Percentiles rank a stretch among this genome's conserved stretches.
phyloP scores from a whole-genome alignment of 2,888 invertebrate species.

The Hydraecia micacea region DNA sequence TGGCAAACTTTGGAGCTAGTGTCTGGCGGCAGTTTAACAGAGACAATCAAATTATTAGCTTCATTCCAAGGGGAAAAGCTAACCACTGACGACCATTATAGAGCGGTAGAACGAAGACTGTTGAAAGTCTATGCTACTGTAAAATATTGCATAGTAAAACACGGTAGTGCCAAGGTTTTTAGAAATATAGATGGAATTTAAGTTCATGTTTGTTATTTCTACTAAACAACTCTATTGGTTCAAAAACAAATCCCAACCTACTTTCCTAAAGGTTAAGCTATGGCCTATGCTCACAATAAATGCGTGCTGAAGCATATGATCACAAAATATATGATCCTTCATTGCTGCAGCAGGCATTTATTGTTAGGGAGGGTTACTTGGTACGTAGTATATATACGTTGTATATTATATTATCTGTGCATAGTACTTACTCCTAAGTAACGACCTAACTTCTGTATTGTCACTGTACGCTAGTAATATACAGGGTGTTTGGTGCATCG shows the following conservation, averaged over 20 bases:
- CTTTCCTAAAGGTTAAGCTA: not conserved
- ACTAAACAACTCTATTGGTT: not conserved
- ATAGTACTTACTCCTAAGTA: too few species aligned
- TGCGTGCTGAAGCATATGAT: not conserved
- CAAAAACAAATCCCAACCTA: not conserved
- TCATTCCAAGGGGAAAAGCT: conserved; percentile 91
- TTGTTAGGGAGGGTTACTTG: too few species aligned
- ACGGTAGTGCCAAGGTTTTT: conserved; percentile 88
- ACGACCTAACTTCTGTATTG: too few species aligned
- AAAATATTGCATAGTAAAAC: conserved; percentile 92
- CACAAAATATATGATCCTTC: too few species aligned
- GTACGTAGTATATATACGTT: too few species aligned
- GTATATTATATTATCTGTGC: too few species aligned
- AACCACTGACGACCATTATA: conserved; percentile 93
- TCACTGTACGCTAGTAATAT: too few species aligned
- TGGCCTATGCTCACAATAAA: not conserved
- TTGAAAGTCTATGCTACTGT: conserved; percentile 94
- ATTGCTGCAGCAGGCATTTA: too few species aligned
- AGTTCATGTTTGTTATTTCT: conserved; percentile 19
- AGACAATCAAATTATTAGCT: conserved; percentile 85
- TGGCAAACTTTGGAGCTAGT: conserved; percentile 93
- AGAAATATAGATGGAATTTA: conserved; percentile 68
- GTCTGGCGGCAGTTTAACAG: conserved; percentile 93
- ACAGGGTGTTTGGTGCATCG: too few species aligned
- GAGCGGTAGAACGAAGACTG: conserved; percentile 94